Evolutionary conservation across 2,888 invertebrate species (phyloP), one percentile per base, ranked within the genome.

Genomic region (Gandaritis pyraliata): DNA sequence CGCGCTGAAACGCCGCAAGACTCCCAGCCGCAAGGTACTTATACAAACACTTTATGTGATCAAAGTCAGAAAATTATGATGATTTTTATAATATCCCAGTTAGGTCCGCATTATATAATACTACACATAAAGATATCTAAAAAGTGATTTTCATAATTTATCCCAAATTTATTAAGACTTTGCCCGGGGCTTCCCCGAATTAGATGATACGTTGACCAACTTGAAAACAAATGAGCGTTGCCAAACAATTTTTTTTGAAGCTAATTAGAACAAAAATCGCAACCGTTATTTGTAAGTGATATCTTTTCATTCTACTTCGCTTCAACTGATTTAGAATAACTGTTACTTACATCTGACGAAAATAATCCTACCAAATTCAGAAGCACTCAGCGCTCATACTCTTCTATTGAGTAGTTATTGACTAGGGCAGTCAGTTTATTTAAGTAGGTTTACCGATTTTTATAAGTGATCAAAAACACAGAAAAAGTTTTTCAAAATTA

Each of bases 1-100:
- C 81, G 85, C 64, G 88, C 88, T 53, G 82, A 83, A 2, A 78
- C 84, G 46, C 86, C 89, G 43, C 74, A 83, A 33, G 87, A 88
- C 36, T 80, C 78, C 38, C 87, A 82, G 65, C 81, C 85, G 33
- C 86, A 83, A 73, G 92, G 92, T 90, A 76, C 46, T 12, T 18
- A 33, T 23, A 47, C 13, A n/a, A 30, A n/a, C 12, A 23, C n/a
- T 6, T 12, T 12, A 4, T 38, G 38, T 38, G 12, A 5, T n/a
- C n/a, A n/a, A n/a, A n/a, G n/a, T n/a, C n/a, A n/a, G n/a, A n/a
- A n/a, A n/a, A n/a, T n/a, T n/a, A n/a, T n/a, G n/a, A n/a, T 12
- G 10, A 33, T 23, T 4, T 4, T 23, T 23, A 23, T 23, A 23
- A 23, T 2, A 23, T 23, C 23, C 23, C 23, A 23, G 23, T 2